Evolutionary conservation across 1,140 invertebrate genomes (phyloP).

Genomic region (Adelges cooleyi): DNA sequence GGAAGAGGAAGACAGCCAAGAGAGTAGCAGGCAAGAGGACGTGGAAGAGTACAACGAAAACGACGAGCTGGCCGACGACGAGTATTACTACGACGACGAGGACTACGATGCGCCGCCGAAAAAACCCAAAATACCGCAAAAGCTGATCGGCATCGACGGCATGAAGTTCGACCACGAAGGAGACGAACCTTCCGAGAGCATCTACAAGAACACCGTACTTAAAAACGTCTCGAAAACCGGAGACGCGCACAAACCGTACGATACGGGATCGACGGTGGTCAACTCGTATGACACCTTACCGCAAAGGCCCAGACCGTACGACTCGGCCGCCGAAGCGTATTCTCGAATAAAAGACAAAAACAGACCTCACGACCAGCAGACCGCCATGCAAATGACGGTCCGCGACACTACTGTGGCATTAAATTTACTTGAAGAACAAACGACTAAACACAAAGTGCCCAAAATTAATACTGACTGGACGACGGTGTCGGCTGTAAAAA

Average conservation of each 20-base stretch:
- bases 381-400: slow-evolving; percentile 11
- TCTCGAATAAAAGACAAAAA: slow-evolving; percentile 29
- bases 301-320: slow-evolving; percentile 1
- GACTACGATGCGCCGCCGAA: slow-evolving; percentile 26
- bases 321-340: slow-evolving; percentile 28
- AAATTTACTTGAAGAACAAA: slow-evolving; percentile 4
- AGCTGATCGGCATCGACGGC: slow-evolving; percentile 19
- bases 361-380: slow-evolving; percentile 24
- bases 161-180: slow-evolving; percentile 13
- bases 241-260: background rate
- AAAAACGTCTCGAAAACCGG: slow-evolving; percentile 20
- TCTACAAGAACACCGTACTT: background rate
- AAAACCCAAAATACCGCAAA: slow-evolving; percentile 21
- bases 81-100: slow-evolving; percentile 29
- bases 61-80: slow-evolving; percentile 16
- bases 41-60: slow-evolving; percentile 10
- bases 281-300: background rate
- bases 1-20: slow-evolving; percentile 11
- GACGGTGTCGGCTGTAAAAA: slow-evolving; percentile 1
- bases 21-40: background rate
- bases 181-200: slow-evolving; percentile 12
- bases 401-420: slow-evolving; percentile 6
- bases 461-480: slow-evolving; percentile 16
- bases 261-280: background rate
- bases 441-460: background rate